Evolutionary conservation across 2,797 vertebrate genomes (phyloP), one percentile per base, ranked within the genome.

Genomic region (Galago senegalensis): DNA sequence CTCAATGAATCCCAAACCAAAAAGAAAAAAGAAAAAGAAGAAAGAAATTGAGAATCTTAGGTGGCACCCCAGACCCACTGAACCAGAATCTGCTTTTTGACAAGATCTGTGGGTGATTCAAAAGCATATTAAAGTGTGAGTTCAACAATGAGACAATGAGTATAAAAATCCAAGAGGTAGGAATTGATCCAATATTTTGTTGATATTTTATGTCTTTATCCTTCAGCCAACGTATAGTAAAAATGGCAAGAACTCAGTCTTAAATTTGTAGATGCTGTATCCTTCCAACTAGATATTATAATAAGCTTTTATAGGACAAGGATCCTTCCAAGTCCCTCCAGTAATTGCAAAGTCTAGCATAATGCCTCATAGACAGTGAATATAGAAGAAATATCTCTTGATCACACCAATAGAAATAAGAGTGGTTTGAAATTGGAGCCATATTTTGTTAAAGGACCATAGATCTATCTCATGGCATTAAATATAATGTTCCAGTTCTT

Each of bases 361-460:
- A 34, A 31, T 61, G 49, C 43, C 58, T 89, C 34, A 86, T 2
- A 81, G n/a, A 70, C 46, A n/a, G 5, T 27, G 20, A 88, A 46
- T 53, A 5, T n/a, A 82, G 11, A 46, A 72, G 29, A 81, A 86
- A 70, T 43, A 49, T 27, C 63, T 91, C 43, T 31, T 87, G 18
- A 91, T 88, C 5, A 56, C 40, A 27, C 3, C 37, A 72, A 2
- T 53, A 73, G 12, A 93, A 92, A 89, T 85, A 63, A 40, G 14
- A 82, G 16, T 29, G 40, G 11, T 85, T 72, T 92, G 87, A 92
- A 86, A 89, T 93, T 72, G 31, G 14, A 91, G 34, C 43, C 23
- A 43, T 34, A 27, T 34, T 97, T 89, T 65, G 77, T 67, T 25
- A 91, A 89, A 91, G 7, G 16, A 56, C n/a, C 27, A 20, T n/a